A percentile compares a stretch with the other conserved stretches of the same genome.
phyloP scores from a whole-genome alignment of 1,140 invertebrate genomes.

The Wasmannia auropunctata region DNA sequence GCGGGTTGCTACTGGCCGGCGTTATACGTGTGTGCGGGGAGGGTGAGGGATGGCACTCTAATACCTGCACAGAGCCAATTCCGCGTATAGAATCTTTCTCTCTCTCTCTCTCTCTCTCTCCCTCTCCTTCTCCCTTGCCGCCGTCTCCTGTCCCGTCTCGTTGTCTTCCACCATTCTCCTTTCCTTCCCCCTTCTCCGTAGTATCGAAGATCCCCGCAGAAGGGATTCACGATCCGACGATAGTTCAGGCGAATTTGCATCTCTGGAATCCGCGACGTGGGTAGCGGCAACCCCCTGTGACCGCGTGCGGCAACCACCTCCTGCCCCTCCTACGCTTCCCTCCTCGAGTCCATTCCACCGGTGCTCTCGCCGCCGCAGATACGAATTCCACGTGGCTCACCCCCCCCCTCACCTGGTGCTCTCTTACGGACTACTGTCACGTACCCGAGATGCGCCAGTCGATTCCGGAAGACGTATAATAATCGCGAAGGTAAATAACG shows the following conservation, averaged over 20 bases:
- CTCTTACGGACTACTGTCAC: slow-evolving; percentile 16
- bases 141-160: slow-evolving; percentile 41
- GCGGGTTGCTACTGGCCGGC: no score
- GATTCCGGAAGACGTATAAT: neutral
- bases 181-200: neutral
- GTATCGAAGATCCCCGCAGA: slow-evolving; percentile 54
- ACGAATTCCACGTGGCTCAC: slow-evolving; percentile 62
- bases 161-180: slow-evolving; percentile 32
- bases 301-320: neutral
- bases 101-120: neutral
- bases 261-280: slow-evolving; percentile 81
- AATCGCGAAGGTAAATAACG: slow-evolving; percentile 3
- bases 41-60: slow-evolving; percentile 10
- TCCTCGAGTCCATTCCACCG: slow-evolving; percentile 12
- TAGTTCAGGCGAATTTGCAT: slow-evolving; percentile 83
- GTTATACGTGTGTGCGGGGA: slow-evolving; percentile 21
- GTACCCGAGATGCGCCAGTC: slow-evolving; percentile 8
- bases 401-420: no score
- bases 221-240: slow-evolving; percentile 81
- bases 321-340: neutral
- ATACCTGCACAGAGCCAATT: slow-evolving; percentile 42
- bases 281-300: slow-evolving; percentile 61
- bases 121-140: neutral
- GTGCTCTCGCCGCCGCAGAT: slow-evolving; percentile 31
- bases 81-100: slow-evolving; percentile 14